A percentile compares a stretch with the other conserved stretches of the same genome.
These are phyloP conservation scores for Eupelmus urozonus DNA, from an alignment of 2,888 invertebrate genomes.

Conservation along the genomic window DNA sequence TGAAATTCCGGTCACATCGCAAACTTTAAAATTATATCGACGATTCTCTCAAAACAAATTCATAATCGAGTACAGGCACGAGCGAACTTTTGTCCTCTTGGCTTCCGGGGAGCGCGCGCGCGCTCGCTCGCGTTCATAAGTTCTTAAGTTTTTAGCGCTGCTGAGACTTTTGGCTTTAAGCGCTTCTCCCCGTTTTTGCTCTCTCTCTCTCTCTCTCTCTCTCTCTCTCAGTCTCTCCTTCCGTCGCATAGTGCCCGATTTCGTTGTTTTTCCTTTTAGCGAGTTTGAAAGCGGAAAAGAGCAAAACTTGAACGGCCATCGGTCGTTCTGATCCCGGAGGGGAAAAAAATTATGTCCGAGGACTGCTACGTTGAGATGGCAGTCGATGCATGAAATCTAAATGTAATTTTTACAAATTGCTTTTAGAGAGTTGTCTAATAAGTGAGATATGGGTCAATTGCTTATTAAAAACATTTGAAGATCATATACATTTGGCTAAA, in stretches of 20 bases:
- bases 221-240: not conserved
- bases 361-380: slow-evolving; percentile 10
- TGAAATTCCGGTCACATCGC: slow-evolving; percentile 17
- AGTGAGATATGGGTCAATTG: too few relatives aligned
- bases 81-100: slow-evolving; percentile 33
- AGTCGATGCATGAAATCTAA: slow-evolving; percentile 11
- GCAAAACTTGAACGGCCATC: not conserved
- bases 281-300: slow-evolving; percentile 5
- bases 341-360: slow-evolving; percentile 22
- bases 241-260: slow-evolving; percentile 17
- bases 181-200: not conserved
- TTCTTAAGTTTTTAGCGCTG: slow-evolving; percentile 53
- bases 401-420: not conserved
- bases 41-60: slow-evolving; percentile 54
- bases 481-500: too few relatives aligned
- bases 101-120: too few relatives aligned
- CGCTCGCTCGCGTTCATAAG: slow-evolving; percentile 49
- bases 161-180: slow-evolving; percentile 30
- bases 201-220: not conserved
- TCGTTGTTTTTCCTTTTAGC: slow-evolving; percentile 56
- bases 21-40: slow-evolving; percentile 42
- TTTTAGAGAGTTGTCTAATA: not conserved
- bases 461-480: too few relatives aligned
- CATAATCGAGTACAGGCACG: slow-evolving; percentile 51
- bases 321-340: not conserved